Conservation (phyloP, 1,140 invertebrate genomes). For the Eupristina koningsbergeri region DNA sequence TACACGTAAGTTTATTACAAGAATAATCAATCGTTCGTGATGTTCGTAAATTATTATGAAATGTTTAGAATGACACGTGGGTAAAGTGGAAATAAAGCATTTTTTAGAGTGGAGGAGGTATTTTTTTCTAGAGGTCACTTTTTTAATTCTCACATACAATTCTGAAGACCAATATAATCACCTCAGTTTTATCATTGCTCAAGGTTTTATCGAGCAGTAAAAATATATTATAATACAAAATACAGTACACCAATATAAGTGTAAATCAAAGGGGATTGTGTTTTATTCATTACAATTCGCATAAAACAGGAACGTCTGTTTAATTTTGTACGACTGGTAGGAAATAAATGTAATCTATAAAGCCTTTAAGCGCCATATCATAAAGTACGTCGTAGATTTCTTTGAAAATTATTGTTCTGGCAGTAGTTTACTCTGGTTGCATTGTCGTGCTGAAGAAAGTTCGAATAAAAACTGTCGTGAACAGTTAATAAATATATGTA, state of each 20-base stretch:
- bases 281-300: no score
- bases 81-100: not conserved
- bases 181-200: not conserved
- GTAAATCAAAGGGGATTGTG: no score
- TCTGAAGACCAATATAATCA: not conserved
- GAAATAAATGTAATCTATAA: no score
- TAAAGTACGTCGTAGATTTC: no score
- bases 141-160: not conserved
- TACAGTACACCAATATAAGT: not conserved
- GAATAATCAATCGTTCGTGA: conserved; percentile 44
- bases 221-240: not conserved
- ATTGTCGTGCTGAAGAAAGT: not conserved
- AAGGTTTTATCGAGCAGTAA: not conserved
- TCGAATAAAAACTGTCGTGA: no score
- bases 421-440: no score
- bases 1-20: not conserved
- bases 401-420: no score
- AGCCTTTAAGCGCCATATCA: no score
- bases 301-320: no score
- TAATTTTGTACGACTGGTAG: no score
- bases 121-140: conserved; percentile 20
- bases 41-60: conserved; percentile 43
- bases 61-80: conserved; percentile 37
- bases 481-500: no score
- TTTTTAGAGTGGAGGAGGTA: not conserved